A percentile compares a stretch with the other conserved stretches of the same genome.
phyloP scores from a whole-genome alignment of 2,797 vertebrate genomes.

The Pogonophryne albipinna region DNA sequence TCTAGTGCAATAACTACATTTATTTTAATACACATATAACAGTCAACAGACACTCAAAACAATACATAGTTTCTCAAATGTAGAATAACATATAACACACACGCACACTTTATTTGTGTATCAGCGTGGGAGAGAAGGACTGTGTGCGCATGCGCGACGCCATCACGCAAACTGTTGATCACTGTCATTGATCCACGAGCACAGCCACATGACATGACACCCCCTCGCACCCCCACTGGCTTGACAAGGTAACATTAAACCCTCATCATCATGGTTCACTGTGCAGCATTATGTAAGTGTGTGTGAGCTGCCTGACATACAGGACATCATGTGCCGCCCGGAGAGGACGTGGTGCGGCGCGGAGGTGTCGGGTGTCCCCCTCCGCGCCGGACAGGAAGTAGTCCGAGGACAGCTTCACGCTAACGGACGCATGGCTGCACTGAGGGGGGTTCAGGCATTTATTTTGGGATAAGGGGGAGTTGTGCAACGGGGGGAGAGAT shows the following conservation, averaged over 20 bases:
- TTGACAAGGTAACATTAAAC: too few species aligned
- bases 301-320: background rate
- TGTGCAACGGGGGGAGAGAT: background rate
- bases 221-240: too few species aligned
- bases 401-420: background rate
- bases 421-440: background rate
- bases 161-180: conserved; percentile 14
- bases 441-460: background rate
- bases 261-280: too few species aligned
- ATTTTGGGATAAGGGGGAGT: background rate
- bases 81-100: too few species aligned
- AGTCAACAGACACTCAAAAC: too few species aligned
- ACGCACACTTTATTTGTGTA: background rate
- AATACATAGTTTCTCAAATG: too few species aligned
- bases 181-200: conserved; percentile 5
- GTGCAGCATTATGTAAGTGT: background rate
- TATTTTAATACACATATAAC: too few species aligned
- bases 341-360: background rate
- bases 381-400: background rate
- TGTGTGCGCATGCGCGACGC: conserved; percentile 10
- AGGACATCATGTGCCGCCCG: background rate
- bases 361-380: conserved; percentile 10
- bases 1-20: too few species aligned
- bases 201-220: background rate
- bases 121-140: background rate